Base-by-base conservation (phyloP, 2,113 vertebrate genomes). In the Recurvirostra avosetta region DNA sequence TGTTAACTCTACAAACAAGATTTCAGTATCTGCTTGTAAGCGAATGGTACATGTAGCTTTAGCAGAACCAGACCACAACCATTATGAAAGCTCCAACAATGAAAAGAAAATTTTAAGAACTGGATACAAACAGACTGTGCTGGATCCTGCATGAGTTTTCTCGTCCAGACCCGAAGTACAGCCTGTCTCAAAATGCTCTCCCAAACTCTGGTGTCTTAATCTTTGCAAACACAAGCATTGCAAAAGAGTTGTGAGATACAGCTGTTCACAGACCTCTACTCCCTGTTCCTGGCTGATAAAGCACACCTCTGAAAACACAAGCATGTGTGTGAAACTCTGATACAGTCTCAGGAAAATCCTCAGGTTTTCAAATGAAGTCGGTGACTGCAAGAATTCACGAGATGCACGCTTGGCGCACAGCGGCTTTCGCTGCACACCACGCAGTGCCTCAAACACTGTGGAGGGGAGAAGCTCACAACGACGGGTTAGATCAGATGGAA, bases 241-340 rank as follows among this genome's bases (percentile, higher is more conserved):
- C 67, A 65, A 84, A 76, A 88, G 30, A 73, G 19, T 32, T 76
- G n/a, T 34, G 25, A 91, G 50, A 70, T 17, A 73, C 27, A 66
- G 50, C 2, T 81, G 82, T 52, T 88, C 15, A 12, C 27, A 61
- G 38, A 65, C 43, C 25, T 62, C 68, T 61, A 8, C 58, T 92
- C 45, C 53, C 41, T 73, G 58, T 22, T 77, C 59, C 34, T 40
- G 40, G 27, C 43, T 84, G 93, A 94, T 86, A 92, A 89, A 79
- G 45, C 13, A 61, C 23, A 38, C 49, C 15, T 71, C 47, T 78
- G 53, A 61, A 61, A 85, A 75, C 43, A 66, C 23, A 84, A 15
- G 14, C 27, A 36, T 6, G 17, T 3, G 0, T 19, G 10, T 9
- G 30, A 62, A 88, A 86, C 29, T 49, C 50, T 26, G 52, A 67